Base-by-base conservation (phyloP, 2,888 invertebrate species). In the Chloroclysta siterata region DNA sequence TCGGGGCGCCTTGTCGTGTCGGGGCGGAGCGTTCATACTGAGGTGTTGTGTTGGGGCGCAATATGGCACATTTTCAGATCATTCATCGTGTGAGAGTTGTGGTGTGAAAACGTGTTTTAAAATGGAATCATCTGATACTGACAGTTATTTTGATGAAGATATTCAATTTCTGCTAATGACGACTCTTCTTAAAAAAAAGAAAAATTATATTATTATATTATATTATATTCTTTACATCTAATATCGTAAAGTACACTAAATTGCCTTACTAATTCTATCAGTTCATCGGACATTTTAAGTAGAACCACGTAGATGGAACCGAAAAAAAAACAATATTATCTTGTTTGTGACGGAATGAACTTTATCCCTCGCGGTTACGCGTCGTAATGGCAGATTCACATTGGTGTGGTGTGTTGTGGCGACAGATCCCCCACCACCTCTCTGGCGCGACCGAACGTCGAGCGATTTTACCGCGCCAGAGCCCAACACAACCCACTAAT, bases 121-220 rank as follows among this genome's bases (percentile, higher is more conserved):
- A 42, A 42, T 42, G 42, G 42, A 42, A 42, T 42, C 42, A 42
- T 42, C n/a, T 14, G n/a, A n/a, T 42, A 42, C 42, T 42, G 42
- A n/a, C 13, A n/a, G 42, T 42, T 10, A 42, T 42, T 42, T 42
- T 42, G 42, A 42, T 42, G 42, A 42, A 42, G 14, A 42, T 42
- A 42, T 42, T 42, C 42, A 42, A 42, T 42, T 42, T 42, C 42
- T 42, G 10, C 42, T 42, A 42, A 8, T 42, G 14, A n/a, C 2
- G n/a, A 42, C 42, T 42, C 42, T 42, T 42, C 42, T n/a, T 42
- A 42, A 42, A 42, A 29, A 29, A 29, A 29, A 29, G 28, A 29
- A 29, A 29, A 29, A 5, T 29, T 29, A 29, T 29, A 2, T 29
- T 5, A 5, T 5, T 29, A 29, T 29, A 2, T 29, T 29, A n/a